Evolutionary conservation across 2,797 vertebrate species (phyloP).

Genomic region (Borostomias antarcticus): DNA sequence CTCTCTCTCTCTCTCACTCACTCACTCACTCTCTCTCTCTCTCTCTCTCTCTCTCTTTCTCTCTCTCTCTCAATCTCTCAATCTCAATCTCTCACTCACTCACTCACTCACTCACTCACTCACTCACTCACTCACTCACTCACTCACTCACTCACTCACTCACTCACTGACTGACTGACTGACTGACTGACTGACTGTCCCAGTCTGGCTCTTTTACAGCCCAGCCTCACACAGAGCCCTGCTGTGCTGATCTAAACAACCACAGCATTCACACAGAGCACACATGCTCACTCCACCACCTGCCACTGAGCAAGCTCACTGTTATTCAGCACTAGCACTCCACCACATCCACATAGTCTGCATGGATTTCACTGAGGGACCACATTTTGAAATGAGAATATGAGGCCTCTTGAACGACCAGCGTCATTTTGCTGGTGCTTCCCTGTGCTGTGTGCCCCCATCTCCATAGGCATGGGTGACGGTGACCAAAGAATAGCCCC

Average conservation of each 20-base stretch:
- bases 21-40: not conserved
- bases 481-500: not conserved
- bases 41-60: not conserved
- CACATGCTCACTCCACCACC: slow-evolving; percentile 67
- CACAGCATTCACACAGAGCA: slow-evolving; percentile 65
- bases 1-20: not conserved
- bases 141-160: not conserved
- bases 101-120: not conserved
- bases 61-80: not conserved
- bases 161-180: not conserved
- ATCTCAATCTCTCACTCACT: not conserved
- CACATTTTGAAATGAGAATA: not conserved
- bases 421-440: not conserved
- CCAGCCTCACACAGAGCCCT: slow-evolving; percentile 69
- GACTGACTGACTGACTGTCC: too few relatives aligned
- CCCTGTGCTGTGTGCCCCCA: not conserved
- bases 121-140: not conserved
- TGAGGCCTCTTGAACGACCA: not conserved
- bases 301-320: slow-evolving; percentile 60
- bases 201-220: slow-evolving; percentile 37
- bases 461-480: not conserved
- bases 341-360: not conserved
- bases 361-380: not conserved
- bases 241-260: slow-evolving; percentile 72
- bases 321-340: slow-evolving; percentile 35